Conservation (phyloP, 2,797 vertebrate species). For the Peromyscus eremicus region DNA sequence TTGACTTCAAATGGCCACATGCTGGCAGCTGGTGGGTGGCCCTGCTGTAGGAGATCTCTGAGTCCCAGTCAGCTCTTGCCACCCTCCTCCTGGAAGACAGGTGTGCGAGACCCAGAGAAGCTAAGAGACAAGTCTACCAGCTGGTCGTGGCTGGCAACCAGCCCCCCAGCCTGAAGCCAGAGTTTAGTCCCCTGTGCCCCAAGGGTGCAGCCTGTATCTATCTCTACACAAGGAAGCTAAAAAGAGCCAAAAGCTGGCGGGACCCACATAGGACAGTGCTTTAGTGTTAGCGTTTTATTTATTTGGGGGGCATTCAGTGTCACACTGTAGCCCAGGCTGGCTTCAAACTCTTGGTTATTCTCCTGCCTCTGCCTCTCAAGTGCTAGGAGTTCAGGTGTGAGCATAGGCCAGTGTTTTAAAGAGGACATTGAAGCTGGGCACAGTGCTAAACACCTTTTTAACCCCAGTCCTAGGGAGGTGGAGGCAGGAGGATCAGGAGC, state of each 20-base stretch:
- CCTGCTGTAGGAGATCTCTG: background rate
- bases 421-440: background rate
- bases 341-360: background rate
- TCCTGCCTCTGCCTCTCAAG: background rate
- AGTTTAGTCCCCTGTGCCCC: background rate
- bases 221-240: background rate
- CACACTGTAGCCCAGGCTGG: background rate
- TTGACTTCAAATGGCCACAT: background rate
- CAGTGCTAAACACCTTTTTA: background rate
- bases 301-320: background rate
- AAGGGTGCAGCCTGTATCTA: background rate
- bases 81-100: background rate
- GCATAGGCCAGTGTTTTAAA: background rate
- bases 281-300: background rate
- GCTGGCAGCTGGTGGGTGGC: background rate
- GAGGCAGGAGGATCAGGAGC: background rate
- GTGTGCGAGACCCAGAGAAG: background rate
- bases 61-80: background rate
- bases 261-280: background rate
- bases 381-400: background rate
- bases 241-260: background rate
- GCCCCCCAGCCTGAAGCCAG: background rate
- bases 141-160: background rate
- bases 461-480: background rate
- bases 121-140: background rate